phyloP scores from a whole-genome alignment of 2,888 invertebrate species.

The Mythimna pallens region DNA sequence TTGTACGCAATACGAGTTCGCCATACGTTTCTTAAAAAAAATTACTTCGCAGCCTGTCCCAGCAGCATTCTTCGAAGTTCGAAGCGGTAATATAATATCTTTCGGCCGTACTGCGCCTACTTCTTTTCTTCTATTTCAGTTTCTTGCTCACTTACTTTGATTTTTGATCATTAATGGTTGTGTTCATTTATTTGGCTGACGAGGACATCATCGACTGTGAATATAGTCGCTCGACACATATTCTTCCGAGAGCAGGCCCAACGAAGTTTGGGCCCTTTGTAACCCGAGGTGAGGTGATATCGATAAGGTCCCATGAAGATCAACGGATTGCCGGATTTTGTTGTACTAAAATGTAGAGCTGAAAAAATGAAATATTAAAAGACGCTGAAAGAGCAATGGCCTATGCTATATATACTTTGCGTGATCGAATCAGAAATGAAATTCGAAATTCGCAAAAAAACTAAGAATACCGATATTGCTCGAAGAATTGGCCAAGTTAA shows the following conservation, averaged over 20 bases:
- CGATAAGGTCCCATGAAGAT: neutral
- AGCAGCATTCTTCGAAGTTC: no score
- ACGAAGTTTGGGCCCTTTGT: conserved; percentile 8
- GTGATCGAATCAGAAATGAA: neutral
- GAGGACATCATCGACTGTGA: neutral
- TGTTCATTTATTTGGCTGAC: conserved; percentile 11
- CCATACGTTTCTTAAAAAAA: no score
- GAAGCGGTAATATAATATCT: no score
- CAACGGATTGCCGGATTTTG: neutral
- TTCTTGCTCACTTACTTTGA: no score
- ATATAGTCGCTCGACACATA: neutral
- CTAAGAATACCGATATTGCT: neutral
- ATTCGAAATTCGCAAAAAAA: neutral
- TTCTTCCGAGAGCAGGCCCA: conserved; percentile 17
- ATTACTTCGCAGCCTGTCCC: no score
- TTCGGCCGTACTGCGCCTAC: no score
- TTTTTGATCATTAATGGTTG: conserved; percentile 11
- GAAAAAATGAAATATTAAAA: neutral
- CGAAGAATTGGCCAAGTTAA: neutral
- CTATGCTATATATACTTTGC: neutral
- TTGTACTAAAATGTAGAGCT: neutral
- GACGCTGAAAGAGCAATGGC: neutral
- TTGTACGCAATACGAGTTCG: no score
- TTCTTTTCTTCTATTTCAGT: neutral
- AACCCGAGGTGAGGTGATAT: conserved; percentile 4